These are phyloP conservation scores for Lysiphlebus fabarum DNA, from an alignment of 1,140 invertebrate species.

Conservation along the genomic window DNA sequence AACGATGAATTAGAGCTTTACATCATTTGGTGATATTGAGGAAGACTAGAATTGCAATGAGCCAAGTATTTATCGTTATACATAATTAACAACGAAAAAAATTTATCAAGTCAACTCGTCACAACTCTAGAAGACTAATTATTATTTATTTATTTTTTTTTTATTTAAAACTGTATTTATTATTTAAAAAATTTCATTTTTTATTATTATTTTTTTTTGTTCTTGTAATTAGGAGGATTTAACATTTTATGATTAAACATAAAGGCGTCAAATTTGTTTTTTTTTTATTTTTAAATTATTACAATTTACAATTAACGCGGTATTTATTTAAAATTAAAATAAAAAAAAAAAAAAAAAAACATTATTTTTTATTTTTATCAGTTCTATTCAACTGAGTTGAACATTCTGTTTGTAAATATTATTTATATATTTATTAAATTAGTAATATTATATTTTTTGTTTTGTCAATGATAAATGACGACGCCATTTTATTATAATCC, in stretches of 20 bases:
- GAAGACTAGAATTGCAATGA: slow-evolving; percentile 48
- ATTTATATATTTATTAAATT: too few species aligned
- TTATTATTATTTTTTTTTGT: slow-evolving; percentile 28
- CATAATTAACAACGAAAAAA: not conserved
- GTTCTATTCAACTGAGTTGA: too few species aligned
- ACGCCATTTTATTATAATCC: slow-evolving; percentile 41
- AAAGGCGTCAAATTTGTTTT: slow-evolving; percentile 43
- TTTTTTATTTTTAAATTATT: not conserved
- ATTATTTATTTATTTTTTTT: slow-evolving; percentile 8
- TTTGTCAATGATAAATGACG: slow-evolving; percentile 44
- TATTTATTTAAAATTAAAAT: too few species aligned
- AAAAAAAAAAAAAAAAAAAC: too few species aligned
- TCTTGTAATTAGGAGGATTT: slow-evolving; percentile 39
- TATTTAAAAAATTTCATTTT: slow-evolving; percentile 13
- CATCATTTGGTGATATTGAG: slow-evolving; percentile 54
- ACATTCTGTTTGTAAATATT: too few species aligned
- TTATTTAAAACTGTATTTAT: slow-evolving; percentile 10
- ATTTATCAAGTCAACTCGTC: slow-evolving; percentile 39
- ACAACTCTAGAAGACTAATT: slow-evolving; percentile 46
- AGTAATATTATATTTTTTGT: not conserved
- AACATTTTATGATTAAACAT: slow-evolving; percentile 40
- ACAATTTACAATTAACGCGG: not conserved
- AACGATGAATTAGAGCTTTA: slow-evolving; percentile 39
- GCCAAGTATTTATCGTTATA: slow-evolving; percentile 38
- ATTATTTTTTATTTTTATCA: too few species aligned